Evolutionary conservation across 1,140 invertebrate genomes (phyloP).

Genomic region (Dendroctonus valens): DNA sequence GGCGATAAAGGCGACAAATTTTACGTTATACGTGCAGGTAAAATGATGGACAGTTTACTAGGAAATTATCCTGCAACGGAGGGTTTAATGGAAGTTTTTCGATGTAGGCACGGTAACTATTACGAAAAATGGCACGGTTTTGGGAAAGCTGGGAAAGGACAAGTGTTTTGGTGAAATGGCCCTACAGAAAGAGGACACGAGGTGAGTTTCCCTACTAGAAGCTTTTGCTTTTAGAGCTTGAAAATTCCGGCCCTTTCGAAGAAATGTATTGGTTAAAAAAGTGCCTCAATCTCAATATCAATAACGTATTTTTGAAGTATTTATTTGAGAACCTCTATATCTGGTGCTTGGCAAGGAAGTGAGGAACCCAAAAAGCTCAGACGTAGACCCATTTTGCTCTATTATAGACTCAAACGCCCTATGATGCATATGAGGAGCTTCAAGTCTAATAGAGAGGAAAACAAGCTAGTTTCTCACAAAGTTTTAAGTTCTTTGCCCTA

Average conservation of each 20-base stretch:
- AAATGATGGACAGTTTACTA: not conserved
- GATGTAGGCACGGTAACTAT: constrained; percentile 69
- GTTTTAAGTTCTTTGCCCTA: too few relatives aligned
- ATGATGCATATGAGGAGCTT: too few relatives aligned
- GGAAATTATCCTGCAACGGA: not conserved
- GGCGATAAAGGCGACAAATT: constrained; percentile 92
- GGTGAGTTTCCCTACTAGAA: too few relatives aligned
- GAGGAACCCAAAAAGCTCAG: too few relatives aligned
- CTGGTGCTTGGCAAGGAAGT: too few relatives aligned
- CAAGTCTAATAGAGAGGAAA: too few relatives aligned
- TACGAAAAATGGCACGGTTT: constrained; percentile 62
- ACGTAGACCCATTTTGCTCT: too few relatives aligned
- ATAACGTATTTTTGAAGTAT: too few relatives aligned
- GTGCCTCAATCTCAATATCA: not conserved
- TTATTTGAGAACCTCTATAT: too few relatives aligned
- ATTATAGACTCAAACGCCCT: too few relatives aligned
- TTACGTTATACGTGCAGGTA: constrained; percentile 88
- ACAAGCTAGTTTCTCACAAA: too few relatives aligned
- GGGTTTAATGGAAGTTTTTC: not conserved
- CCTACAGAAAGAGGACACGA: constrained; percentile 73
- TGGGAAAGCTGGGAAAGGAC: constrained; percentile 65
- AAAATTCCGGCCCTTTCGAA: not conserved
- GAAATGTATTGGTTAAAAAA: not conserved
- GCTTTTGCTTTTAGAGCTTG: not conserved
- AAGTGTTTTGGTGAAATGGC: constrained; percentile 81